Evolutionary conservation across 2,797 vertebrate species (phyloP).

Genomic region (Epinephelus awoara): DNA sequence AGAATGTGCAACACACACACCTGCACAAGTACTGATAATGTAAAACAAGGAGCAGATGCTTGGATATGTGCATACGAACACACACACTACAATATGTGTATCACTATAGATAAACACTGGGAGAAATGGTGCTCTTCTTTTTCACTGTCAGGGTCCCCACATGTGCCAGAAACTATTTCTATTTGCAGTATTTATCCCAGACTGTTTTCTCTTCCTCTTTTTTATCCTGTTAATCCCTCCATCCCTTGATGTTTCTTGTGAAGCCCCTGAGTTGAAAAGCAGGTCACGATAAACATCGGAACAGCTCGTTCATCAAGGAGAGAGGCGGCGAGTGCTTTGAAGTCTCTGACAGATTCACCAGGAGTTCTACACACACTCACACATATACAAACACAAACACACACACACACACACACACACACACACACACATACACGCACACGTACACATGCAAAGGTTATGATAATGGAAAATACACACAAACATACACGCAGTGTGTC

Average conservation of each 20-base stretch:
- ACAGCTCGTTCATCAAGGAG: constrained; percentile 77
- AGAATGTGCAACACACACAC: constrained; percentile 25
- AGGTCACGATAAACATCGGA: constrained; percentile 83
- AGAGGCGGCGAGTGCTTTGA: constrained; percentile 75
- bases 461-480: constrained; percentile 51
- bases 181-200: constrained; percentile 76
- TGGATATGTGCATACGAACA: constrained; percentile 8
- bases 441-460: constrained; percentile 37
- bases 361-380: constrained; percentile 33
- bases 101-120: constrained; percentile 23
- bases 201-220: constrained; percentile 74
- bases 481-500: constrained; percentile 32
- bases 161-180: constrained; percentile 67
- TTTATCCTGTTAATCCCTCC: constrained; percentile 78
- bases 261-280: constrained; percentile 79
- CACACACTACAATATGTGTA: not conserved
- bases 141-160: constrained; percentile 49
- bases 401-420: constrained; percentile 24
- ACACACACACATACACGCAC: constrained; percentile 19
- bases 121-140: constrained; percentile 51
- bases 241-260: constrained; percentile 78
- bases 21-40: constrained; percentile 39
- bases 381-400: constrained; percentile 21
- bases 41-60: constrained; percentile 29
- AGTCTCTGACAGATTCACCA: constrained; percentile 78